A percentile compares a stretch with the other conserved stretches of the same genome.
phyloP scores from a whole-genome alignment of 2,888 invertebrate species.

The Polylopha cassiicola region DNA sequence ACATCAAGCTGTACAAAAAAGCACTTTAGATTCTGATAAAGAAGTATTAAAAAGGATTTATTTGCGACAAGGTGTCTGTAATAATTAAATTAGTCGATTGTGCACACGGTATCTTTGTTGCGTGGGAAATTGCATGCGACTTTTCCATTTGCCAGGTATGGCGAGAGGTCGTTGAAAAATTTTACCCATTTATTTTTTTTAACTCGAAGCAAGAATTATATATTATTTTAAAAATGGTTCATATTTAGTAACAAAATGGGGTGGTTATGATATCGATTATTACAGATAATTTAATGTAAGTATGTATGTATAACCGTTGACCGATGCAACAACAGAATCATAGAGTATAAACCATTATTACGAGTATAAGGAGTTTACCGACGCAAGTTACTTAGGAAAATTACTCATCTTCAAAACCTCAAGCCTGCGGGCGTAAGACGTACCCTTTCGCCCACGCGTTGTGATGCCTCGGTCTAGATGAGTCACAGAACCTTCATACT shows the following conservation, averaged over 20 bases:
- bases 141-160: constrained; percentile 4
- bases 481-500: constrained; percentile 13
- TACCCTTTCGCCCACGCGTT: constrained; percentile 26
- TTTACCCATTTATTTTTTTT: constrained; percentile 6
- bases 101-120: constrained; percentile 9
- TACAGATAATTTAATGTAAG: too few species aligned
- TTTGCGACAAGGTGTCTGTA: constrained; percentile 13
- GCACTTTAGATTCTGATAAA: constrained; percentile 8
- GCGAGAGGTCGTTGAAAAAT: constrained; percentile 17
- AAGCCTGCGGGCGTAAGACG: constrained; percentile 26
- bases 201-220: too few species aligned
- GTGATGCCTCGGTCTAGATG: constrained; percentile 8
- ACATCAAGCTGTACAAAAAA: constrained; percentile 16
- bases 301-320: too few species aligned
- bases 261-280: too few species aligned
- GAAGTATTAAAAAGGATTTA: constrained; percentile 1
- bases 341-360: too few species aligned
- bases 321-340: too few species aligned
- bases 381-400: constrained; percentile 24
- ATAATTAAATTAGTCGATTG: not conserved
- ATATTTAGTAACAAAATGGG: too few species aligned
- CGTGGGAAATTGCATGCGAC: constrained; percentile 12
- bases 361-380: constrained; percentile 17
- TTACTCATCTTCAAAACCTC: constrained; percentile 34
- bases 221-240: too few species aligned